Conservation (phyloP, 2,888 invertebrate species). For the Erebia epiphron region DNA sequence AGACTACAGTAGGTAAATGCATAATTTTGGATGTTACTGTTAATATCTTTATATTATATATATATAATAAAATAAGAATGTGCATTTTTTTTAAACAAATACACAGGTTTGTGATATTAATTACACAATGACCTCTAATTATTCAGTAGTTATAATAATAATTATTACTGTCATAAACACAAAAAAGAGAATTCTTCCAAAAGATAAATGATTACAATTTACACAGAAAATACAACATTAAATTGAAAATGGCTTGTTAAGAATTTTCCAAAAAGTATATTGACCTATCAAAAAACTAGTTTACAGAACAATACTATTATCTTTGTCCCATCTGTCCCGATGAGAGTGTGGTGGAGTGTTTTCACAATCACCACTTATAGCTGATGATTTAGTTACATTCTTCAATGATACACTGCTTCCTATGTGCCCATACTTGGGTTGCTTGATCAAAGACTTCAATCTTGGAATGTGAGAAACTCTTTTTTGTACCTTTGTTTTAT, state of each 20-base stretch:
- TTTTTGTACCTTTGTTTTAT: constrained; percentile 57
- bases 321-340: constrained; percentile 77
- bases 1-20: too few relatives aligned
- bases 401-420: constrained; percentile 69
- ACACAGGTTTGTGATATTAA: too few relatives aligned
- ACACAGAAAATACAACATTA: background rate
- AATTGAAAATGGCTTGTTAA: constrained; percentile 1
- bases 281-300: constrained; percentile 7
- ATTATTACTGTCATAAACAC: too few relatives aligned
- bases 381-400: constrained; percentile 59
- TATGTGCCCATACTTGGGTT: constrained; percentile 51
- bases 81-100: too few relatives aligned
- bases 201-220: constrained; percentile 6
- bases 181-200: background rate
- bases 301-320: constrained; percentile 74
- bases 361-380: constrained; percentile 70
- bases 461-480: constrained; percentile 74
- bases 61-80: too few relatives aligned
- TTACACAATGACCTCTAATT: too few relatives aligned
- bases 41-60: too few relatives aligned
- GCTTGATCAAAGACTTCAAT: constrained; percentile 66
- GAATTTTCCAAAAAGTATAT: constrained; percentile 10
- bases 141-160: too few relatives aligned
- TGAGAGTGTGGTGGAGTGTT: constrained; percentile 78
- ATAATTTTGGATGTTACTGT: too few relatives aligned